Evolutionary conservation across 2,888 invertebrate species (phyloP).

Genomic region (Autographa gamma): DNA sequence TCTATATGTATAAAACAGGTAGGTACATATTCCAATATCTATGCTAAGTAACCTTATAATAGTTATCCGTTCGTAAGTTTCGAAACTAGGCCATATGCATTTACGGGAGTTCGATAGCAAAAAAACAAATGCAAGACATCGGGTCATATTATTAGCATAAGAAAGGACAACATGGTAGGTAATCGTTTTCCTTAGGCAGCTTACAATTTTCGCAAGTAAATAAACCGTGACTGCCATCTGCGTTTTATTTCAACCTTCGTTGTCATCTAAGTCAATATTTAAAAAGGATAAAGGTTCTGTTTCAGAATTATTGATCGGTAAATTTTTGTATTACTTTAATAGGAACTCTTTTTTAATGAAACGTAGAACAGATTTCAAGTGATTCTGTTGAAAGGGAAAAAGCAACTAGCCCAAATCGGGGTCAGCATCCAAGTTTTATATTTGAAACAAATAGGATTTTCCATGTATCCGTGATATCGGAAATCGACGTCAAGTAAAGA

Average conservation of each 20-base stretch:
- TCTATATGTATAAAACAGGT: too few relatives aligned
- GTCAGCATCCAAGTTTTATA: neutral
- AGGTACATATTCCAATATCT: too few relatives aligned
- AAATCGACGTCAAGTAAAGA: slow-evolving; percentile 18
- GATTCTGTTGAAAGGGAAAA: slow-evolving; percentile 7
- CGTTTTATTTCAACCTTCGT: neutral
- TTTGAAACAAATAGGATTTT: neutral
- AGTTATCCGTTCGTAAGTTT: too few relatives aligned
- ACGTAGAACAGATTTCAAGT: slow-evolving; percentile 20
- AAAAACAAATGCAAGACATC: neutral
- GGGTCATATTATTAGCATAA: slow-evolving; percentile 2
- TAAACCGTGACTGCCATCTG: neutral
- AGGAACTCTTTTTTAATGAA: slow-evolving; percentile 15
- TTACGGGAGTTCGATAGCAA: neutral
- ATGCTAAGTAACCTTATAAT: too few relatives aligned
- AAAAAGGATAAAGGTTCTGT: slow-evolving; percentile 1
- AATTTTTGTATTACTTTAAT: neutral
- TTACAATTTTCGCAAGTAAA: neutral
- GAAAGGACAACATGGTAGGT: neutral
- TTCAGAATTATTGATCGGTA: neutral
- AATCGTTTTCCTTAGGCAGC: neutral
- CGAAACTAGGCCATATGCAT: too few relatives aligned
- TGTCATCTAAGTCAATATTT: slow-evolving; percentile 11
- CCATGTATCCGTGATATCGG: slow-evolving; percentile 16
- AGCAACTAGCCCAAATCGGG: neutral